Base-by-base conservation (phyloP, 2,888 invertebrate species). In the Diachrysia chrysitis region DNA sequence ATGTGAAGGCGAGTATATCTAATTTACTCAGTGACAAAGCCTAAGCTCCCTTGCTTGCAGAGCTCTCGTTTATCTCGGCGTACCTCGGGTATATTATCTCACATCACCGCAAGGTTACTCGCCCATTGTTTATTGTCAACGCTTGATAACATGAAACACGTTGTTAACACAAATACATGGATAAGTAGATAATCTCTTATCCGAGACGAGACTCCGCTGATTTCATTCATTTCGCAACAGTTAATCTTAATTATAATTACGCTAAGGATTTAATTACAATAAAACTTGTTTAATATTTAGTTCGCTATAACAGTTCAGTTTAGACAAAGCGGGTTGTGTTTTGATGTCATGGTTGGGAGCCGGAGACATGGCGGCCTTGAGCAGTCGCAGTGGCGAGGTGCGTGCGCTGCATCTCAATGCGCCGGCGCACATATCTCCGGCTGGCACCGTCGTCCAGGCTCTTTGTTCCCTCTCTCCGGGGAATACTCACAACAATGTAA, bases 41-140 rank as follows among this genome's bases (percentile, higher is more conserved):
- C 57, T 77, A 73, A 72, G 58, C 66, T 66, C 60, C 85, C 83
- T 82, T 78, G 71, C 76, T 77, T 71, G 69, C 64, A 78, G 72
- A 84, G 83, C 81, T 83, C 79, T 76, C 69, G 65, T 83, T 89
- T 87, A 89, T 91, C 88, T 88, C 71, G 66, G 69, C 67, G 71
- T 83, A 80, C 76, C 73, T 67, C 73, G n/a, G 72, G 78, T 79
- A 82, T 71, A 85, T 85, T 89, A 90, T 88, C 88, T 85, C 84
- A 73, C 84, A 81, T 85, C 84, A 81, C 73, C 78, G 73, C 92
- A 93, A 92, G 92, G 92, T 89, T 89, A 89, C 84, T 85, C 82
- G 82, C 77, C 90, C 88, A 92, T 92, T 93, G 93, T 93, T 90
- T 90, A 91, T 92, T 91, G 90, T 90, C 86, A 85, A 83, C 84